A percentile compares a stretch with the other conserved stretches of the same genome.
Conservation (phyloP, 2,113 vertebrate species). For the Mugil cephalus region DNA sequence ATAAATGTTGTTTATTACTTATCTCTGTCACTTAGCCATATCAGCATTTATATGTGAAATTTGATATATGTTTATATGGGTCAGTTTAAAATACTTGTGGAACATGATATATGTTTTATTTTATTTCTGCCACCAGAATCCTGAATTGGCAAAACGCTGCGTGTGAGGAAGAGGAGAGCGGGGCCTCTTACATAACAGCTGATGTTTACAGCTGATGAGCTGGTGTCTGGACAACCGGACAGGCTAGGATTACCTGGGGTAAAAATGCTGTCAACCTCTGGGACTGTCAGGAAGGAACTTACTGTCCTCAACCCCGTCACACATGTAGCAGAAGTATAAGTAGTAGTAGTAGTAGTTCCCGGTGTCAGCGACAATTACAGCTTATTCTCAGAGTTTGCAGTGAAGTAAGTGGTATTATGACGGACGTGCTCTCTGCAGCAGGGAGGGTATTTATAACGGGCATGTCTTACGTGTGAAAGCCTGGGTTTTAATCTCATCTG, state of each 20-base stretch:
- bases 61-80: too few species aligned
- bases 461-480: not conserved
- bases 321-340: too few species aligned
- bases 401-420: not conserved
- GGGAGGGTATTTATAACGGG: conserved; percentile 29
- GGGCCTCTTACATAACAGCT: conserved; percentile 7
- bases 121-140: too few species aligned
- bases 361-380: too few species aligned
- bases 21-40: too few species aligned
- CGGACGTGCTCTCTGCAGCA: not conserved
- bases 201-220: conserved; percentile 9
- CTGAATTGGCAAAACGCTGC: too few species aligned
- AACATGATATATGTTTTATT: not conserved
- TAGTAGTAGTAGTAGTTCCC: too few species aligned
- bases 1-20: too few species aligned
- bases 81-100: not conserved
- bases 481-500: too few species aligned
- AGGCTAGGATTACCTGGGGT: not conserved
- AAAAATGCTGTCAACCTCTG: not conserved
- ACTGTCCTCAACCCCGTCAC: too few species aligned
- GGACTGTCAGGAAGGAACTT: not conserved
- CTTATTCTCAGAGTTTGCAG: too few species aligned
- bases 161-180: not conserved
- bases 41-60: too few species aligned
- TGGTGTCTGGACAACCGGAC: not conserved